Conservation (phyloP, 53 echinoderm and acorn worm species). For the Echinometra lucunter region DNA sequence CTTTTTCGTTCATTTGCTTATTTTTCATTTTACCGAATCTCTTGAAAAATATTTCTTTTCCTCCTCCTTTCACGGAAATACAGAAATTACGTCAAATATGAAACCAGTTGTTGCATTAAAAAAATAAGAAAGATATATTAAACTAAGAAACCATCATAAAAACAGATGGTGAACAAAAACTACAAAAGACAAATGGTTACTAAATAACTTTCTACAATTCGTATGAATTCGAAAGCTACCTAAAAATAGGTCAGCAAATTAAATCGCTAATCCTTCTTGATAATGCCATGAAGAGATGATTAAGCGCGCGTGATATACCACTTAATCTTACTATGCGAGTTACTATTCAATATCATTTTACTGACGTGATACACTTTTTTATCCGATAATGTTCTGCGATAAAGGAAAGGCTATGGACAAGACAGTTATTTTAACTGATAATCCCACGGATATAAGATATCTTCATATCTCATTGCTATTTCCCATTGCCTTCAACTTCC, state of each 20-base stretch:
- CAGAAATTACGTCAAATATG: neutral
- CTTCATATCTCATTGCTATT: neutral
- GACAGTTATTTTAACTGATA: neutral
- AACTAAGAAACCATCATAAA: too few relatives aligned
- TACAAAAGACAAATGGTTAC: neutral
- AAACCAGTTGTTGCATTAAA: too few relatives aligned
- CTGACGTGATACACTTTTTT: neutral
- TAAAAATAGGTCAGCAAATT: slow-evolving; percentile 33
- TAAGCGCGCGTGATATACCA: neutral
- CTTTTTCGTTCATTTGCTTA: too few relatives aligned
- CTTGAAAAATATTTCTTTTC: too few relatives aligned
- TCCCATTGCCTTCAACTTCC: neutral
- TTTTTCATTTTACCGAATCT: neutral
- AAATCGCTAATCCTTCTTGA: neutral
- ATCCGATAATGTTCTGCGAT: neutral
- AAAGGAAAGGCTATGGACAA: neutral
- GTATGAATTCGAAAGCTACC: neutral
- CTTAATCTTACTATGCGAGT: neutral
- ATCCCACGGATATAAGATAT: neutral
- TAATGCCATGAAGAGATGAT: neutral
- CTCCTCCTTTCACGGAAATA: neutral
- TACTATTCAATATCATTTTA: neutral
- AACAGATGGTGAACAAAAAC: neutral
- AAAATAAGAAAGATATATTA: too few relatives aligned
- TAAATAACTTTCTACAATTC: neutral